These are phyloP conservation scores for Norana najaformis DNA, from an alignment of 2,888 invertebrate genomes.

Conservation along the genomic window DNA sequence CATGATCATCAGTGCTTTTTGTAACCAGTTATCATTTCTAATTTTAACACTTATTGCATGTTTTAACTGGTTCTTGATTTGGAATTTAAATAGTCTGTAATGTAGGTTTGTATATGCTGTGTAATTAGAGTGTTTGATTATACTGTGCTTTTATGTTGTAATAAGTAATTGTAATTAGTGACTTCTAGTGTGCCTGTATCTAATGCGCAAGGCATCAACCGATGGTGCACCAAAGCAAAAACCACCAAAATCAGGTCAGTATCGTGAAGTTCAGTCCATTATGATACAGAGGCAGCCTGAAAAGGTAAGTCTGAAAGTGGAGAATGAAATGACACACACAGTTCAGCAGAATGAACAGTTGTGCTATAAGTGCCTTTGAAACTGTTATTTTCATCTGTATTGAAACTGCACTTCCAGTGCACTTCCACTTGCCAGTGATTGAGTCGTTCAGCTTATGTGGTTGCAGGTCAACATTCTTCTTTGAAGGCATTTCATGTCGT, in stretches of 20 bases:
- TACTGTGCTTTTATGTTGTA: background rate
- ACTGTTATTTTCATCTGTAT: background rate
- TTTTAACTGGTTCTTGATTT: background rate
- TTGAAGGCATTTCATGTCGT: background rate
- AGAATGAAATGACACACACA: too few relatives aligned
- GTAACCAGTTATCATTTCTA: background rate
- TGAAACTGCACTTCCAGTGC: too few relatives aligned
- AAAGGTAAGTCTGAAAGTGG: too few relatives aligned
- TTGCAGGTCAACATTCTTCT: background rate
- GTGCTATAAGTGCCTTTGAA: background rate
- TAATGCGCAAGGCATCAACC: too few relatives aligned
- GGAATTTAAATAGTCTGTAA: background rate
- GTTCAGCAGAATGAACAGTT: too few relatives aligned
- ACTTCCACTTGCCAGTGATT: background rate
- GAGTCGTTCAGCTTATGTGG: background rate
- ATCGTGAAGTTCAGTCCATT: too few relatives aligned
- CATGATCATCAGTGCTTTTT: background rate
- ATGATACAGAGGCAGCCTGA: too few relatives aligned
- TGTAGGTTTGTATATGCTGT: background rate
- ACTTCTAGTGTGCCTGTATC: too few relatives aligned
- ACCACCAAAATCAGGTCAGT: too few relatives aligned
- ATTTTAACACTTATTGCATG: background rate
- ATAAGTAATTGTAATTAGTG: too few relatives aligned
- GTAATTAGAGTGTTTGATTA: background rate
- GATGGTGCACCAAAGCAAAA: too few relatives aligned